A percentile compares a stretch with the other conserved stretches of the same genome.
phyloP scores from a whole-genome alignment of 1,140 invertebrate species.

The Drosophila guanche region DNA sequence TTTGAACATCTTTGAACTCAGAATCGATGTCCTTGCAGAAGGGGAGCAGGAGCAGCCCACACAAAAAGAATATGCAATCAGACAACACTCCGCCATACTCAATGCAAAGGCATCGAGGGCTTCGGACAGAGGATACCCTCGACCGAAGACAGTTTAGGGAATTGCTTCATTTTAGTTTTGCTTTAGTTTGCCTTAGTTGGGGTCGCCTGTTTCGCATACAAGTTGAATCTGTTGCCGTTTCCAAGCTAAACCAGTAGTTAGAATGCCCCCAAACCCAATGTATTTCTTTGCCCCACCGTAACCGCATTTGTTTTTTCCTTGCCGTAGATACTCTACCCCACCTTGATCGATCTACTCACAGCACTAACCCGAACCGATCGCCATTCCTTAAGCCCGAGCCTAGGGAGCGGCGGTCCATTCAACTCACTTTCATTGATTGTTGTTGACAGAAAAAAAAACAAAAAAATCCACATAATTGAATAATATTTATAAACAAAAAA shows the following conservation, averaged over 20 bases:
- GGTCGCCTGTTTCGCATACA: conserved; percentile 10
- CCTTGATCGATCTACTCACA: conserved; percentile 31
- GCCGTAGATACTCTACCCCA: conserved; percentile 35
- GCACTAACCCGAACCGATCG: conserved; percentile 42
- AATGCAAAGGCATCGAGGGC: conserved; percentile 21
- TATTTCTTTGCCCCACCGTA: conserved; percentile 15
- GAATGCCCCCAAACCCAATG: conserved; percentile 14
- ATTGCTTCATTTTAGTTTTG: conserved; percentile 21
- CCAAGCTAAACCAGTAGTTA: conserved; percentile 37
- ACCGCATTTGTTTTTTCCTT: conserved; percentile 44
- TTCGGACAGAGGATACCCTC: conserved; percentile 11
- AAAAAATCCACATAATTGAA: conserved; percentile 47
- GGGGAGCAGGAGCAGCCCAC: no score
- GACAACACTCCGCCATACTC: not conserved
- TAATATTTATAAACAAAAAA: conserved; percentile 37
- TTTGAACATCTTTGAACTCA: not conserved
- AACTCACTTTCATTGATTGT: conserved; percentile 55
- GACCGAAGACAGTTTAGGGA: conserved; percentile 34
- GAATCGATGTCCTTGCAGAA: conserved; percentile 15
- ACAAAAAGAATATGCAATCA: no score
- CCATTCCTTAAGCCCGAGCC: conserved; percentile 10
- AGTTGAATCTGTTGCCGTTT: conserved; percentile 12
- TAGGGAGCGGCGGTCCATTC: conserved; percentile 15
- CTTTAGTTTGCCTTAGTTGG: conserved; percentile 27
- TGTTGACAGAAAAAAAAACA: conserved; percentile 51